Base-by-base conservation (phyloP, 2,888 invertebrate species). In the Byasa hedistus region DNA sequence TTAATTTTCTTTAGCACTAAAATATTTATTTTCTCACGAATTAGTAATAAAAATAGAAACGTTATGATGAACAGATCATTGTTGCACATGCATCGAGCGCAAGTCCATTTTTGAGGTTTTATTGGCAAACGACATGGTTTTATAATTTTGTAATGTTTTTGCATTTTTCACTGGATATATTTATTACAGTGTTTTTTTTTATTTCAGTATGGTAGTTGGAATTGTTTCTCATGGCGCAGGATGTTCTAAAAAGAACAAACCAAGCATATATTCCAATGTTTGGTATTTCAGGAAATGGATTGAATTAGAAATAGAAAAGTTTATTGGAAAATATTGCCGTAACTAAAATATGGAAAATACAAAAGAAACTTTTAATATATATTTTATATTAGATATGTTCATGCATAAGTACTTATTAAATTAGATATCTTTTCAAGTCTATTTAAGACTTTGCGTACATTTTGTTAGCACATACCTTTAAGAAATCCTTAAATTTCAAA, bases 151-250 rank as follows among this genome's bases (percentile, higher is more conserved):
- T 15, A 39, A 39, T 12, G 1, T 15, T 12, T 39, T 39, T 2
- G 1, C 15, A 39, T 12, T 39, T 39, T 15, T 19, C 48, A 48
- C n/a, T 62, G 51, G 10, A 51, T 39, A 32, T 23, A 22, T 56
- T 56, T 56, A n/a, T 2, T 10, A 19, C n/a, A 19, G 17, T 27
- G 17, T 27, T 32, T 56, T 22, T 24, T 57, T 23, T 68, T 59
- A 63, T 77, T 77, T 36, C 80, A 89, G 89, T 1, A 75, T 76
- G 74, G 58, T 89, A 3, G 84, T 88, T 2, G 91, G 91, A 0
- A 73, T 91, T 15, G 87, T 86, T 7, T 90, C 90, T 0, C 87
- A 89, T 39, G 89, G 90, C 2, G 81, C 86, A 5, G 86, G 88
- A 0, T 91, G 91, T 64, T 86, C 85, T 0, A 76, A 74, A 61